These are phyloP conservation scores for Antheraea pernyi DNA, from an alignment of 1,140 invertebrate species.

Conservation along the genomic window DNA sequence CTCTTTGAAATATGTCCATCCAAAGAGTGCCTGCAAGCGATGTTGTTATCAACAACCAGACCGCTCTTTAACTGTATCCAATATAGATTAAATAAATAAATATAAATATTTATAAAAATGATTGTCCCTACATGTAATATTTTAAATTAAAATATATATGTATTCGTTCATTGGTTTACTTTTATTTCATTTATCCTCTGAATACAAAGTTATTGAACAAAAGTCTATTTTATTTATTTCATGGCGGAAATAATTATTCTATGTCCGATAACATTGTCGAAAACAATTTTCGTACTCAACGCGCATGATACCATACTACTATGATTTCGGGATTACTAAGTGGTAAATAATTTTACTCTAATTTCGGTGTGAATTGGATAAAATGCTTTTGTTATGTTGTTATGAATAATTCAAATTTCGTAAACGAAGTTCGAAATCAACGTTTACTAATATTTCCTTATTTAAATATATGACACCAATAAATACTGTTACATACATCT, in stretches of 20 bases:
- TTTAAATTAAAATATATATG: too few species aligned
- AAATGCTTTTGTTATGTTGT: neutral
- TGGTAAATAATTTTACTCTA: neutral
- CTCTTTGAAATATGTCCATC: too few species aligned
- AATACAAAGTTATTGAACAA: too few species aligned
- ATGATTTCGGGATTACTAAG: neutral
- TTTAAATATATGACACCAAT: neutral
- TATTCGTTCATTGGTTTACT: too few species aligned
- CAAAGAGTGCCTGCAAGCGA: too few species aligned
- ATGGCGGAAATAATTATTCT: slow-evolving; percentile 9
- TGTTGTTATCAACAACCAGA: too few species aligned
- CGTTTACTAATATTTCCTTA: neutral
- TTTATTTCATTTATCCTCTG: too few species aligned
- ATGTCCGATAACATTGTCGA: slow-evolving; percentile 6
- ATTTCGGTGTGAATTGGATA: neutral
- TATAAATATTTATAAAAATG: too few species aligned
- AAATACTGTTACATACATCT: too few species aligned
- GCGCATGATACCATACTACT: neutral
- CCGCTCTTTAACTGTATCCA: too few species aligned
- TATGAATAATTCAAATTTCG: neutral
- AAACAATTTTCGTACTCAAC: slow-evolving; percentile 5
- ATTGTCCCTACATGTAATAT: too few species aligned
- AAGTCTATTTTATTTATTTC: neutral
- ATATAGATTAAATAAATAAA: too few species aligned
- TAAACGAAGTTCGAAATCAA: neutral